Evolutionary conservation across 2,797 vertebrate species (phyloP), one percentile per base, ranked within the genome.

Genomic region (Cynodonichthys magdalenae): DNA sequence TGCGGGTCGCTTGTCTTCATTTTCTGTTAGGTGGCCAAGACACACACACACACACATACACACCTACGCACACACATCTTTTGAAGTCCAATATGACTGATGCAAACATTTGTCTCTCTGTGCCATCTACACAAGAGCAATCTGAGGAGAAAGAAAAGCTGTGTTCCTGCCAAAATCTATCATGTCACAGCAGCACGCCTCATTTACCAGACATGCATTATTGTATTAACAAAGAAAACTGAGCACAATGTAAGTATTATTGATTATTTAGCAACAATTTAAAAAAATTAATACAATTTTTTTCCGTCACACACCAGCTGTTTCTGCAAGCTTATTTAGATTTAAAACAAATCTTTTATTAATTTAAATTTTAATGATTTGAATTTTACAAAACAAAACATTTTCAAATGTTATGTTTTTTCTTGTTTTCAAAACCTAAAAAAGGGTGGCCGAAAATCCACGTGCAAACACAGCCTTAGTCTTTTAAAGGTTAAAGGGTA

Each of bases 1-100:
- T 45, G 57, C 77, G 71, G 76, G 79, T 71, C 57, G 57, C 81
- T 81, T 77, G 81, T 89, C 82, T 90, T 87, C 77, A 86, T 88
- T 87, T 88, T 67, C 63, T 75, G 56, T 63, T 59, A 71, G 69
- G 63, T 68, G 45, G 60, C 48, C 42, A 27, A 18, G 41, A 57
- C 72, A 24, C 48, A 53, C 45, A 51, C 55, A 51, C 28, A 36
- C 17, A 53, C 28, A 54, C 39, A 54, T 18, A 28, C 56, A 36
- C 31, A 34, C 39, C 3, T 6, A 19, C 17, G 27, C 29, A 59
- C 49, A 53, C 27, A 41, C 19, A 41, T 53, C 14, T 54, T 34
- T 50, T 70, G 47, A 69, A 68, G 74, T 72, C 55, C 57, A 59
- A 59, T 75, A 66, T 70, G 74, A 70, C 64, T 69, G 73, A 82